Percentiles rank a stretch among this genome's conserved stretches.
These are phyloP conservation scores for Urosaurus nigricauda DNA, from an alignment of 2,797 vertebrate species.

Conservation along the genomic window DNA sequence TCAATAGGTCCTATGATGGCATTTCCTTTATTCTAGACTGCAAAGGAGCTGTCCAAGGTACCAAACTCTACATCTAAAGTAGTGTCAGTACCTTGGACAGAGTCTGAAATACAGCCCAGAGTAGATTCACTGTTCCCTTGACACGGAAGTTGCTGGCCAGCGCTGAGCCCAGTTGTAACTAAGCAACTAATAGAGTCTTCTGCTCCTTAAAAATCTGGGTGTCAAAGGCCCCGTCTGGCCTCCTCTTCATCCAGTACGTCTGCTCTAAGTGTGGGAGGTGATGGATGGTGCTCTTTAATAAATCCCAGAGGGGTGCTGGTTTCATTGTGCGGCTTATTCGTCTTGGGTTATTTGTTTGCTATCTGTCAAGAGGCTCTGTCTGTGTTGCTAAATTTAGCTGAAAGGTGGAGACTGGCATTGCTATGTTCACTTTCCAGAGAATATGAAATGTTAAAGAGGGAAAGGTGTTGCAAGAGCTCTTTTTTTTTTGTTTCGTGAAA, in stretches of 20 bases:
- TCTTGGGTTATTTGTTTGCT: neutral
- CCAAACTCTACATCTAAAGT: no score
- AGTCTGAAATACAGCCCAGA: no score
- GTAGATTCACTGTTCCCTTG: no score
- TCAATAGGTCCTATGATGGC: no score
- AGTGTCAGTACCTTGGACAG: no score
- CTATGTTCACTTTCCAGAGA: neutral
- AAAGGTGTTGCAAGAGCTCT: no score
- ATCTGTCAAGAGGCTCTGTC: neutral
- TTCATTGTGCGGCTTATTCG: constrained; percentile 12
- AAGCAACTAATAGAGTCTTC: neutral
- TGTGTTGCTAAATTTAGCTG: constrained; percentile 13
- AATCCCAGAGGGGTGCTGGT: neutral
- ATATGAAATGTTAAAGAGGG: neutral
- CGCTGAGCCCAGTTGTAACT: neutral
- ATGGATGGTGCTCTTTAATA: neutral
- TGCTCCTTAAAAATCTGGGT: neutral
- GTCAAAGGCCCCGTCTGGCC: neutral
- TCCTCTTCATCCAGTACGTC: neutral
- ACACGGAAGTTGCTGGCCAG: no score
- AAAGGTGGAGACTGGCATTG: neutral
- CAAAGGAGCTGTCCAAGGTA: no score
- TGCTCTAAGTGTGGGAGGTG: neutral
- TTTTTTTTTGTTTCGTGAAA: no score
- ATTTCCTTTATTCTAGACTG: no score